Percentiles rank a stretch among this genome's conserved stretches.
Conservation (phyloP, 2,113 vertebrate species). For the Thamnaconus septentrionalis region DNA sequence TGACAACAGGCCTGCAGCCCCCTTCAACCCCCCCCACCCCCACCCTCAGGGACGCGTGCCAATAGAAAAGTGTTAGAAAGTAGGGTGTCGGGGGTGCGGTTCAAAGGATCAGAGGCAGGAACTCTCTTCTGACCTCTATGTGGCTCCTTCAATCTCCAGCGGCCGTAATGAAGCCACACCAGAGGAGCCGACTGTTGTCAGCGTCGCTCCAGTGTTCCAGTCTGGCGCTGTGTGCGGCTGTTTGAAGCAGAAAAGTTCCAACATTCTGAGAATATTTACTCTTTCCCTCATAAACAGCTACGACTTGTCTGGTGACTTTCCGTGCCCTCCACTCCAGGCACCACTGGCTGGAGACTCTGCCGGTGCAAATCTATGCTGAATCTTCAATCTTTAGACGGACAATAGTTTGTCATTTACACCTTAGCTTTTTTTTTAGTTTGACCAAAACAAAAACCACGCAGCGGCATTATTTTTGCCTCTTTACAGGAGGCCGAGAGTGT, state of each 20-base stretch:
- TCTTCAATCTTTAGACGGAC: no score
- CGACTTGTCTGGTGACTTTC: neutral
- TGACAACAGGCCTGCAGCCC: slow-evolving; percentile 33
- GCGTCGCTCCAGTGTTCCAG: neutral
- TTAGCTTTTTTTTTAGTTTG: no score
- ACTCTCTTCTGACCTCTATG: slow-evolving; percentile 52
- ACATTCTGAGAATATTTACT: neutral
- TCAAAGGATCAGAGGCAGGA: slow-evolving; percentile 59
- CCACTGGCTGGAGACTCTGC: no score
- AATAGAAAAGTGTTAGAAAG: slow-evolving; percentile 59
- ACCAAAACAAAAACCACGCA: no score
- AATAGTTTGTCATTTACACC: no score
- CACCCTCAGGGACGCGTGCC: slow-evolving; percentile 65
- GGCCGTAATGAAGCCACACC: slow-evolving; percentile 40
- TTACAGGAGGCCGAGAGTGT: no score
- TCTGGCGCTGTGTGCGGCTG: slow-evolving; percentile 17
- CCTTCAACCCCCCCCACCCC: slow-evolving; percentile 1
- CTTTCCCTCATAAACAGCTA: neutral
- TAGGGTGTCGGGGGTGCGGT: slow-evolving; percentile 35
- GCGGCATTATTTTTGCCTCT: no score
- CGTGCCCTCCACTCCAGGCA: neutral
- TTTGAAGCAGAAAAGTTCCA: neutral
- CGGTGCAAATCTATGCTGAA: no score
- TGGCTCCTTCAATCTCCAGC: slow-evolving; percentile 17
- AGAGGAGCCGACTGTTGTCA: slow-evolving; percentile 14